phyloP scores from a whole-genome alignment of 2,113 vertebrate species.

The Pterocles orientalis region DNA sequence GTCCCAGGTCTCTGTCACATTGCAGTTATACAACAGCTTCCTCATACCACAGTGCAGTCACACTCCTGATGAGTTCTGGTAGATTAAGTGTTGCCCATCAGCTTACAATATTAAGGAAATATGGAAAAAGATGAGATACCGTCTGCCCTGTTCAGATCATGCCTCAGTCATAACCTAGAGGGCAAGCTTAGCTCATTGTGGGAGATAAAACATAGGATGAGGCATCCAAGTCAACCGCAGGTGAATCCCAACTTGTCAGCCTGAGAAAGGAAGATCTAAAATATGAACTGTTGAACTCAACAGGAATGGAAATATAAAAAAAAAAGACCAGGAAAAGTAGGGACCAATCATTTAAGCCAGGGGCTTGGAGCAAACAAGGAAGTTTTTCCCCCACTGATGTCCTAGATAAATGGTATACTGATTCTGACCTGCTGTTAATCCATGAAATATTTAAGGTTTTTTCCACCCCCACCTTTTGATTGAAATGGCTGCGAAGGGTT shows the following conservation, averaged over 20 bases:
- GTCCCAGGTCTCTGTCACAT: neutral
- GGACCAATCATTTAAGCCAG: neutral
- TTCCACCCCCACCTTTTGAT: neutral
- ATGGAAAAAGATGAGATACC: neutral
- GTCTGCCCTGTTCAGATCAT: neutral
- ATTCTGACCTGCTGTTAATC: neutral
- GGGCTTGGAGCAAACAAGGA: neutral
- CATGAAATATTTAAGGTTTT: neutral
- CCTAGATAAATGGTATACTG: neutral
- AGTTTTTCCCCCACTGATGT: neutral
- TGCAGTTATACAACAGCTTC: neutral
- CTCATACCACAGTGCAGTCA: rapidly evolving
- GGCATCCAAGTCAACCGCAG: neutral
- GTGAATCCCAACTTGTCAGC: neutral
- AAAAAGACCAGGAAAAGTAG: neutral
- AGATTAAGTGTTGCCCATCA: neutral
- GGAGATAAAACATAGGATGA: neutral
- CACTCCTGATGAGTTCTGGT: neutral
- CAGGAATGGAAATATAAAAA: neutral
- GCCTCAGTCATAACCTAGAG: neutral
- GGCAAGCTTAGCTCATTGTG: neutral
- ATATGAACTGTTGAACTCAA: conserved; percentile 19
- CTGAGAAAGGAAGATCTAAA: neutral
- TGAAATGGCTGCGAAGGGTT: neutral
- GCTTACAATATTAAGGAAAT: neutral